These are phyloP conservation scores for Heliconius charithonia DNA, from an alignment of 2,888 invertebrate genomes.

Conservation along the genomic window DNA sequence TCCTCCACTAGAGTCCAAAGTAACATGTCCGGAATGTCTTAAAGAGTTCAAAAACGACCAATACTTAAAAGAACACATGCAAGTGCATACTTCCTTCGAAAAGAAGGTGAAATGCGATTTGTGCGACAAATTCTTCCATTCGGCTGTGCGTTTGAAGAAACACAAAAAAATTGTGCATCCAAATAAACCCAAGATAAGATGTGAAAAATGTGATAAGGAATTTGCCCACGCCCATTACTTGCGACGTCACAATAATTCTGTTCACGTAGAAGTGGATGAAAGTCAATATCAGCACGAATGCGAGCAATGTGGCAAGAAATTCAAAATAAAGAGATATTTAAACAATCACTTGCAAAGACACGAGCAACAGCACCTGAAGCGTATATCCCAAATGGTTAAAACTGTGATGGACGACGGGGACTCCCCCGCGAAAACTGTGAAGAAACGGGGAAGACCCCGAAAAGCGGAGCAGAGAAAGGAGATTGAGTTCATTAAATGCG, in stretches of 20 bases:
- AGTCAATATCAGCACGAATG: conserved; percentile 72
- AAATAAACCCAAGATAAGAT: conserved; percentile 69
- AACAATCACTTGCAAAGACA: conserved; percentile 76
- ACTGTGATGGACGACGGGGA: conserved; percentile 71
- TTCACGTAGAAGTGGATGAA: conserved; percentile 72
- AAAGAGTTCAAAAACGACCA: conserved; percentile 80
- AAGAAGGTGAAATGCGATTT: conserved; percentile 76
- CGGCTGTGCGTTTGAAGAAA: conserved; percentile 72
- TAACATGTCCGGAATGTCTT: conserved; percentile 72
- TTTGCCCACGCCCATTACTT: conserved; percentile 77
- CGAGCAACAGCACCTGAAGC: conserved; percentile 75
- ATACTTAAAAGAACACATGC: conserved; percentile 78
- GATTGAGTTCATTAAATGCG: conserved; percentile 78
- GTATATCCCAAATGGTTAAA: conserved; percentile 76
- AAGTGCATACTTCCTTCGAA: conserved; percentile 71
- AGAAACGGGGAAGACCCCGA: conserved; percentile 58
- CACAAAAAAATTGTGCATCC: conserved; percentile 79
- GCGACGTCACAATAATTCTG: conserved; percentile 69
- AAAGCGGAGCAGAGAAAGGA: conserved; percentile 59
- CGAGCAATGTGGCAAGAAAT: conserved; percentile 75
- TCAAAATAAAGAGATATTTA: conserved; percentile 73
- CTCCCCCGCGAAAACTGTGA: conserved; percentile 46
- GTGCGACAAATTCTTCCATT: conserved; percentile 76
- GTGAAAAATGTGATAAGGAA: conserved; percentile 76
- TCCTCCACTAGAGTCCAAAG: conserved; percentile 76